Conservation (phyloP, 2,888 invertebrate species). For the Neoitamus cyanurus region DNA sequence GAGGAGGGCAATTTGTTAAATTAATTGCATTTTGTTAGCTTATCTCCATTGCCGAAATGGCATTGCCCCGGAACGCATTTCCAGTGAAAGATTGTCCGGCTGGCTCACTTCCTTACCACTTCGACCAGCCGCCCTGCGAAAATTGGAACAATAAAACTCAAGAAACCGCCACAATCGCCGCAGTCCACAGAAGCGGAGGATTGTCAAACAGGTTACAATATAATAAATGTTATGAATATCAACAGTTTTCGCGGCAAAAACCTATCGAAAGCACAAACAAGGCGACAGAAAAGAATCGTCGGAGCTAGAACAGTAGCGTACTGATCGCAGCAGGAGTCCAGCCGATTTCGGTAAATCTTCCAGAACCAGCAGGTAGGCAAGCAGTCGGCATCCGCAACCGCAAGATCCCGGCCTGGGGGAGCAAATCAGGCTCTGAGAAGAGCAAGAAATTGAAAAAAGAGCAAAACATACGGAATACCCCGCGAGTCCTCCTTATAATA, state of each 20-base stretch:
- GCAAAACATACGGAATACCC: not conserved
- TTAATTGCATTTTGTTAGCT: constrained; percentile 45
- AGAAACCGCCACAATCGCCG: not conserved
- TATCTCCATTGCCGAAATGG: constrained; percentile 10
- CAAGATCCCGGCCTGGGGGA: not conserved
- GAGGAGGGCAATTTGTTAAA: constrained; percentile 40
- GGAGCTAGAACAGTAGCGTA: constrained; percentile 48
- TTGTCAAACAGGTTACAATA: constrained; percentile 51
- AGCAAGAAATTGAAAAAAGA: constrained; percentile 14
- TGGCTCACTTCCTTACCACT: not conserved
- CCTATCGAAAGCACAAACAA: constrained; percentile 22
- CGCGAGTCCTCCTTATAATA: constrained; percentile 27
- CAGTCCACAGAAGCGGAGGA: constrained; percentile 45
- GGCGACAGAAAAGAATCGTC: constrained; percentile 45
- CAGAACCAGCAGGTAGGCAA: constrained; percentile 48
- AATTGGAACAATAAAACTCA: not conserved
- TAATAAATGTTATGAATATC: constrained; percentile 51
- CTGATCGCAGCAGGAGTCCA: constrained; percentile 49
- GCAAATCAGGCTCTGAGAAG: not conserved
- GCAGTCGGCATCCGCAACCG: not conserved
- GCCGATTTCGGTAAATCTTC: constrained; percentile 51
- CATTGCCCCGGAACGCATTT: not conserved
- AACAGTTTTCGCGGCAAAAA: constrained; percentile 42
- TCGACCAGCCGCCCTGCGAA: not conserved
- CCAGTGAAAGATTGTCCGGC: not conserved